Conservation (phyloP, 1,140 invertebrate genomes). For the Euglossa dilemma region DNA sequence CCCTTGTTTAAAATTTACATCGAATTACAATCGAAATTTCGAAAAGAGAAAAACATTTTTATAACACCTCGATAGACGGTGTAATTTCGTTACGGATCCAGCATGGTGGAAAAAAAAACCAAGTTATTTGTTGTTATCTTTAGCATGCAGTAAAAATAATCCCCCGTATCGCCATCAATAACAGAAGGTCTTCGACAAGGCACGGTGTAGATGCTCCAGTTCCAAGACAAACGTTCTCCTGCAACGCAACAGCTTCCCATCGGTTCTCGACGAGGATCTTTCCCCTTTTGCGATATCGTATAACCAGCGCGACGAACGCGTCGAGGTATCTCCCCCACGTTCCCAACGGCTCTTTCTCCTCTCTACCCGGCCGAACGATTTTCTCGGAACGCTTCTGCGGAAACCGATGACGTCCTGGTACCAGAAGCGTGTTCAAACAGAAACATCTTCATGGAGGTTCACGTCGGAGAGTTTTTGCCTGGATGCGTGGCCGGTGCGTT, state of each 20-base stretch:
- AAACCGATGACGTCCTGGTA: conserved; percentile 36
- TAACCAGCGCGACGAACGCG: conserved; percentile 29
- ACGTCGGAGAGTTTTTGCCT: conserved; percentile 46
- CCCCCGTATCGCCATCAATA: not conserved
- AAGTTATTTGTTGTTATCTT: not conserved
- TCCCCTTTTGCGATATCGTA: conserved; percentile 46
- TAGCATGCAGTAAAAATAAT: conserved; percentile 30
- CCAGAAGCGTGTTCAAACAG: conserved; percentile 20
- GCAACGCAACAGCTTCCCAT: conserved; percentile 47
- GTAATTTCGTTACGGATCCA: not conserved
- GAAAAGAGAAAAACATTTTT: too few species aligned
- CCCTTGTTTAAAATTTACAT: too few species aligned
- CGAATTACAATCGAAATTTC: too few species aligned
- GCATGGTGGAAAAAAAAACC: not conserved
- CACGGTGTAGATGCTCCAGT: conserved; percentile 27
- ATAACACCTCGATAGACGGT: not conserved
- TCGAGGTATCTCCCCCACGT: conserved; percentile 32
- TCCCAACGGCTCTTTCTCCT: conserved; percentile 3
- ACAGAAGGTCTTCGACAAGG: conserved; percentile 18
- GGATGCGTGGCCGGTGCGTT: conserved; percentile 16
- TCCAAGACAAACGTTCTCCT: conserved; percentile 28
- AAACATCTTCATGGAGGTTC: conserved; percentile 29
- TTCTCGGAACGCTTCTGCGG: conserved; percentile 30
- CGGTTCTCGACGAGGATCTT: conserved; percentile 32
- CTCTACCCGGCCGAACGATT: not conserved